phyloP scores from a whole-genome alignment of 37 sponge, comb jelly and placozoan species.

The Tethya wilhelma region DNA sequence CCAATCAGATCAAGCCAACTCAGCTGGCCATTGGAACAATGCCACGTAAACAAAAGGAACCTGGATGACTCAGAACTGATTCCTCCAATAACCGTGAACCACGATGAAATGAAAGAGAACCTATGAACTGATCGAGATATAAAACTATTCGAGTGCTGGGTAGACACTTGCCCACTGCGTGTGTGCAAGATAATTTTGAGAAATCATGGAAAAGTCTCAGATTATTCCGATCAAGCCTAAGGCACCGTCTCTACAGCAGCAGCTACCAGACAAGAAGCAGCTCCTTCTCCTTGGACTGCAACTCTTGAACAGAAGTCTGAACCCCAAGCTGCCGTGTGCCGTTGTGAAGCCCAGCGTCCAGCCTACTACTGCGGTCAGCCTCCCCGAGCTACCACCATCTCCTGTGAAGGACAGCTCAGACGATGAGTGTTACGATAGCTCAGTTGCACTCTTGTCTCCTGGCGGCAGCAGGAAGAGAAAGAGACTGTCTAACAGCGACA shows the following conservation, averaged over 20 bases:
- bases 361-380: background rate
- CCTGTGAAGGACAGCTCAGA: background rate
- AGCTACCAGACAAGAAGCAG: constrained; percentile 20
- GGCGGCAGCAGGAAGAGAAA: constrained; percentile 35
- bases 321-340: constrained; percentile 36
- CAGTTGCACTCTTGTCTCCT: background rate
- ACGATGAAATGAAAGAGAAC: too few species aligned
- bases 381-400: background rate
- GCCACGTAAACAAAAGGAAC: too few species aligned
- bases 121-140: too few species aligned
- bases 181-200: too few species aligned
- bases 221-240: too few species aligned
- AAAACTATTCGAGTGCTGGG: too few species aligned
- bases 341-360: constrained; percentile 29
- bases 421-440: background rate
- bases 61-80: too few species aligned
- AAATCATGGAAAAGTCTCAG: too few species aligned
- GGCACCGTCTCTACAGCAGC: too few species aligned
- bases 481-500: constrained; percentile 7
- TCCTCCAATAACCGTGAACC: too few species aligned
- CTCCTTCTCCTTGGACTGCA: constrained; percentile 32
- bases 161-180: too few species aligned
- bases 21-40: background rate
- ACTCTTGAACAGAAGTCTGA: constrained; percentile 32
- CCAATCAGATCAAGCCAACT: background rate